A percentile compares a stretch with the other conserved stretches of the same genome.
phyloP scores from a whole-genome alignment of 2,797 vertebrate species.

The Cirrhinus molitorella region DNA sequence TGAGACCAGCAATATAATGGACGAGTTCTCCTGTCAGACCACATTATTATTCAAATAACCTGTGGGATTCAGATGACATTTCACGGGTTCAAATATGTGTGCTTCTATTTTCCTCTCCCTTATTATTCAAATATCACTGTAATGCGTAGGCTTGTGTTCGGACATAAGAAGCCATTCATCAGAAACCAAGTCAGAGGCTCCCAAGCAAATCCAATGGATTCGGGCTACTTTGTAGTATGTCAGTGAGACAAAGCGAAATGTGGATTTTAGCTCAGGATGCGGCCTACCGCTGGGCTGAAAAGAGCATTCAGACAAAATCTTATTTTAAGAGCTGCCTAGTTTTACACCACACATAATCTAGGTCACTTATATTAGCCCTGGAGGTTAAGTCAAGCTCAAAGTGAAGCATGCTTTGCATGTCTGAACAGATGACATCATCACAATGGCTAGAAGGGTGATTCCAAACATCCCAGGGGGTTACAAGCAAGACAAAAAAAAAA shows the following conservation, averaged over 20 bases:
- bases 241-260: conserved; percentile 1
- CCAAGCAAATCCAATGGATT: conserved; percentile 2
- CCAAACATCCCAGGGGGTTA: conserved; percentile 14
- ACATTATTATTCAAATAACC: conserved; percentile 14
- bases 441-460: conserved; percentile 26
- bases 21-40: conserved; percentile 14
- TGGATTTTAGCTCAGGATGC: conserved; percentile 20
- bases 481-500: conserved; percentile 9
- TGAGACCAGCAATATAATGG: conserved; percentile 31
- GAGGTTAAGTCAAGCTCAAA: conserved; percentile 49
- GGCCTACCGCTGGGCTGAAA: conserved; percentile 33
- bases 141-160: not conserved
- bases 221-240: not conserved
- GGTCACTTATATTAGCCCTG: conserved; percentile 47
- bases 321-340: conserved; percentile 11
- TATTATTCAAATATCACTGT: not conserved
- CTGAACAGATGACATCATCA: conserved; percentile 62
- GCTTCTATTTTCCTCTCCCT: not conserved
- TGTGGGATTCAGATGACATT: conserved; percentile 28
- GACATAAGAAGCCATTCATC: not conserved
- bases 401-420: conserved; percentile 58
- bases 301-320: conserved; percentile 24
- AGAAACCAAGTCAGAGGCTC: not conserved
- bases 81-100: not conserved
- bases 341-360: conserved; percentile 34